These are phyloP conservation scores for Parnassius mnemosyne DNA, from an alignment of 2,888 invertebrate species.

Conservation along the genomic window DNA sequence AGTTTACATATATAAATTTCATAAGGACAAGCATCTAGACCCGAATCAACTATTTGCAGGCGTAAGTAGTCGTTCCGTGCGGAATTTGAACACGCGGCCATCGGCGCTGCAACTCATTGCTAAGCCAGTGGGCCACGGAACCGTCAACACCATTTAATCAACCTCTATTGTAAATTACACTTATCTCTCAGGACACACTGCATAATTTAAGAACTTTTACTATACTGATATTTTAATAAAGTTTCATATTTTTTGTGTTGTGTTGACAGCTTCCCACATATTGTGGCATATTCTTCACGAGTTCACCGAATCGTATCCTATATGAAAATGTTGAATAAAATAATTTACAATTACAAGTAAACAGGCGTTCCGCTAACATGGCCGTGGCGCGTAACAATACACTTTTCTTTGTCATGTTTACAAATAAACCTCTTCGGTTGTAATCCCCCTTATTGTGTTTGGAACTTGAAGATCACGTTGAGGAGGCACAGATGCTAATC, in stretches of 20 bases:
- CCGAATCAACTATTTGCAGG: too few species aligned
- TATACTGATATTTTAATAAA: too few species aligned
- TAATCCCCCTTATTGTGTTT: conserved; percentile 74
- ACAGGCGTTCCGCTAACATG: conserved; percentile 56
- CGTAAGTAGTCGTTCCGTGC: too few species aligned
- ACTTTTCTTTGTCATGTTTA: conserved; percentile 74
- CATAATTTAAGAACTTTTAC: too few species aligned
- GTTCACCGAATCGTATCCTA: conserved; percentile 69
- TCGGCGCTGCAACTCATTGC: too few species aligned
- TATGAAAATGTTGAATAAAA: conserved; percentile 69
- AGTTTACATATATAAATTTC: too few species aligned
- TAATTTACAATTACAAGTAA: conserved; percentile 64
- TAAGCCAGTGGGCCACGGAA: too few species aligned
- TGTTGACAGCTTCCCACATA: conserved; percentile 42
- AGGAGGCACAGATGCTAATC: conserved; percentile 78
- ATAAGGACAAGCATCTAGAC: too few species aligned
- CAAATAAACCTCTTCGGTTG: conserved; percentile 76
- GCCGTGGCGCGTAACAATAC: conserved; percentile 60
- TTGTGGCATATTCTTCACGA: conserved; percentile 53
- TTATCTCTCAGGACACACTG: too few species aligned
- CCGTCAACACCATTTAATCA: too few species aligned
- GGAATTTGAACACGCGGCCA: too few species aligned
- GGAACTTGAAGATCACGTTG: conserved; percentile 67
- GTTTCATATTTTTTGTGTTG: conserved; percentile 28
- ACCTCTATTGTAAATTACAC: too few species aligned